A percentile compares a stretch with the other conserved stretches of the same genome.
Conservation (phyloP, 2,113 vertebrate species). For the Sinocyclocheilus maitianheensis region DNA sequence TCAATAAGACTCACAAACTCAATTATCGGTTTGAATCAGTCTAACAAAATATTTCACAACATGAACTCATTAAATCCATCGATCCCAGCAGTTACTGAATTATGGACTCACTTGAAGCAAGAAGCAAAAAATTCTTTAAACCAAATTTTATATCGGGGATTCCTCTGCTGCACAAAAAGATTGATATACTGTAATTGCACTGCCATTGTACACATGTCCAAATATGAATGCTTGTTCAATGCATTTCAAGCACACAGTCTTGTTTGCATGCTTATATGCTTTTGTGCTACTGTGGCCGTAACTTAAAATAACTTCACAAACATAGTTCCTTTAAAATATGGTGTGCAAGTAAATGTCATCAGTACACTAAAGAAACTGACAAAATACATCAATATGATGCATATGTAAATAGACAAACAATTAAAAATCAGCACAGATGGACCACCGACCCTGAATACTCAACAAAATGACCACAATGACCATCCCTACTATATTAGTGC, state of each 20-base stretch:
- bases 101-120: background rate
- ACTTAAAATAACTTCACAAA: too few relatives aligned
- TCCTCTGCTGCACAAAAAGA: too few relatives aligned
- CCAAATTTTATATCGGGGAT: too few relatives aligned
- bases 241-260: too few relatives aligned
- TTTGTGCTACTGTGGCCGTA: too few relatives aligned
- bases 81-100: background rate
- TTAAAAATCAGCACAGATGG: constrained; percentile 5
- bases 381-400: background rate
- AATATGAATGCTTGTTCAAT: too few relatives aligned
- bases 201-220: too few relatives aligned
- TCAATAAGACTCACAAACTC: background rate
- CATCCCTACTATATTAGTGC: background rate
- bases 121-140: background rate
- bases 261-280: too few relatives aligned
- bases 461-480: background rate
- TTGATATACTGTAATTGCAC: too few relatives aligned
- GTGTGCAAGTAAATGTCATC: background rate
- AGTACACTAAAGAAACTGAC: background rate
- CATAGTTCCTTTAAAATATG: too few relatives aligned
- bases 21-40: background rate
- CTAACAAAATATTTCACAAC: background rate
- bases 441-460: background rate
- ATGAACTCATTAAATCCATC: background rate
- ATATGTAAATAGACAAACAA: background rate